Evolutionary conservation across 2,797 vertebrate species (phyloP).

Genomic region (Falco concolor): DNA sequence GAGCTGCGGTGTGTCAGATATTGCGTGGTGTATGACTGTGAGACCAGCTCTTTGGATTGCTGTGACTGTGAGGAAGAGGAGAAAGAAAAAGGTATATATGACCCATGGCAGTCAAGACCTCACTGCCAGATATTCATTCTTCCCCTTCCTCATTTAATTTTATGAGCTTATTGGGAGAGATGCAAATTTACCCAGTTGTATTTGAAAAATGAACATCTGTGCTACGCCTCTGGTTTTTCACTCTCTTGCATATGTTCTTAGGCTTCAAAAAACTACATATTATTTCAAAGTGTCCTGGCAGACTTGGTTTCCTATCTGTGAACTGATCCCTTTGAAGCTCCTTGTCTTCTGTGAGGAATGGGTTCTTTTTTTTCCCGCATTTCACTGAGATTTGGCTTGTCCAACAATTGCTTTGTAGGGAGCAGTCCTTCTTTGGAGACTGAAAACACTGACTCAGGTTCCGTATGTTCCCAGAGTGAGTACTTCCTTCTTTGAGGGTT

Average conservation of each 20-base stretch:
- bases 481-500: not conserved
- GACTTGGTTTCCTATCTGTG: not conserved
- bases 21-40: conserved; percentile 84
- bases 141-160: not conserved
- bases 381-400: not conserved
- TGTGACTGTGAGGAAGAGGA: not conserved
- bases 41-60: conserved; percentile 66
- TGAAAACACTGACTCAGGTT: not conserved
- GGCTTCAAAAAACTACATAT: not conserved
- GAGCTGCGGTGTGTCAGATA: conserved; percentile 79
- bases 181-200: not conserved
- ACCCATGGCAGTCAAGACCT: not conserved
- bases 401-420: not conserved
- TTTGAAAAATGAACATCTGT: not conserved
- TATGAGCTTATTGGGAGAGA: not conserved
- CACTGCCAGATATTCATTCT: not conserved
- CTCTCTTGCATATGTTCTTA: not conserved
- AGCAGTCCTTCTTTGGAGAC: not conserved
- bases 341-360: not conserved
- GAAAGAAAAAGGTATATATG: not conserved
- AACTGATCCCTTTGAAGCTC: not conserved
- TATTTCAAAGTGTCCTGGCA: not conserved
- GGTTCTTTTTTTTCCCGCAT: not conserved
- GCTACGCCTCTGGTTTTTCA: not conserved
- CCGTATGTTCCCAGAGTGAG: not conserved